Evolutionary conservation across 2,113 vertebrate genomes (phyloP), one percentile per base, ranked within the genome.

Genomic region (Scatophagus argus): DNA sequence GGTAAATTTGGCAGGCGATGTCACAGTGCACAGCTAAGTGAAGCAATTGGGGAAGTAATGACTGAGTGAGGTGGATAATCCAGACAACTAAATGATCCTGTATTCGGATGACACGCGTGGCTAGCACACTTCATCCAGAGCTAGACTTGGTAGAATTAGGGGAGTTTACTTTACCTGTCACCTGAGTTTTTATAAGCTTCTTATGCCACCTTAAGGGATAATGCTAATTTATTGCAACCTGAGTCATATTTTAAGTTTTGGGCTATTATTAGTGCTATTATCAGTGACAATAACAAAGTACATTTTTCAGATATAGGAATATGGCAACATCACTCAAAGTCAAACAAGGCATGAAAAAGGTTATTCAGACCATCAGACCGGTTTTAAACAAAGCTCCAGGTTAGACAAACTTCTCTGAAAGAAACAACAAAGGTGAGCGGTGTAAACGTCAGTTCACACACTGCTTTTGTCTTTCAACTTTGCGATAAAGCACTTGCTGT

Each of bases 31-130:
- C 51, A 25, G 36, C 36, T 75, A 73, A 75, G 54, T 51, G 19
- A 61, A 44, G 39, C 39, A 51, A 52, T 74, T 7, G 51, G 47
- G 81, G 31, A 66, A 21, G 43, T 67, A 54, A 76, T 67, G 52
- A 61, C 52, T 71, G 63, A 73, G 71, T 25, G 6, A 78, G 19
- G 72, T 8, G 67, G 56, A 68, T 84, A 81, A 88, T 89, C 80
- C 76, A 32, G 34, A 47, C 51, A 74, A 64, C 79, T 47, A 80
- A 77, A 81, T 73, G 32, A 88, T 86, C 88, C 81, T 52, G 51
- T 63, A 56, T 56, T 77, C 49, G 76, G 56, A 68, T 83, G 74
- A 81, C 52, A 76, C 3, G 79, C 73, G 21, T 85, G 78, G 77
- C 71, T 11, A 31, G 39, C 56, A 65, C 55, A 62, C 84, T 85